phyloP scores from a whole-genome alignment of 2,797 vertebrate species.

The Cyprinella venusta region DNA sequence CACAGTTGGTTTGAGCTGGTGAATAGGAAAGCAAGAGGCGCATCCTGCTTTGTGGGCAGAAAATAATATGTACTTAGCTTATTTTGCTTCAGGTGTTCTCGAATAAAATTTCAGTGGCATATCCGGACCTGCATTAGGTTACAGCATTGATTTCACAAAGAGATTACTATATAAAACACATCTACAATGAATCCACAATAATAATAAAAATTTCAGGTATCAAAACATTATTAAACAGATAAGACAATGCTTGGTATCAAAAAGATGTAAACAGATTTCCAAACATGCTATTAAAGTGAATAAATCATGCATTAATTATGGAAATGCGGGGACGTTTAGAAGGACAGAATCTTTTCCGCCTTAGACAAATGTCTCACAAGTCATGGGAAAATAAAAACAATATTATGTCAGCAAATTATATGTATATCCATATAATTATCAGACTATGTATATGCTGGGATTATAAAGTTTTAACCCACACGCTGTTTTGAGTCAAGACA shows the following conservation, averaged over 20 bases:
- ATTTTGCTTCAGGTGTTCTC: constrained; percentile 2
- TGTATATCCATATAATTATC: neutral
- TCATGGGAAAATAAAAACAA: neutral
- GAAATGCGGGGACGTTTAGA: neutral
- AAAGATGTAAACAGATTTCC: neutral
- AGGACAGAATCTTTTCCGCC: neutral
- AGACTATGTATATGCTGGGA: constrained; percentile 5
- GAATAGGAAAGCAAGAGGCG: neutral
- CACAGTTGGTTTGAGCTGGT: neutral
- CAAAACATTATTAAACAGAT: neutral
- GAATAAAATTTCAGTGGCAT: constrained; percentile 15
- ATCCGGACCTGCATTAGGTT: neutral
- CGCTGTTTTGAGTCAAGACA: neutral
- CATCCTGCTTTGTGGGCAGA: constrained; percentile 12
- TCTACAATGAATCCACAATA: neutral
- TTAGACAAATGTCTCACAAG: neutral
- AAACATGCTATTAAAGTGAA: neutral
- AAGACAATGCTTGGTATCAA: neutral
- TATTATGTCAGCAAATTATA: neutral
- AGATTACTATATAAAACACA: neutral
- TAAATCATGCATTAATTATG: neutral
- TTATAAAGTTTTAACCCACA: constrained; percentile 21
- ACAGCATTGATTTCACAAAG: neutral
- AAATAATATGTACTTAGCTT: constrained; percentile 27
- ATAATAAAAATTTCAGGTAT: neutral